phyloP scores from a whole-genome alignment of 2,888 invertebrate genomes.

The Dimorphilus gyrociliatus region DNA sequence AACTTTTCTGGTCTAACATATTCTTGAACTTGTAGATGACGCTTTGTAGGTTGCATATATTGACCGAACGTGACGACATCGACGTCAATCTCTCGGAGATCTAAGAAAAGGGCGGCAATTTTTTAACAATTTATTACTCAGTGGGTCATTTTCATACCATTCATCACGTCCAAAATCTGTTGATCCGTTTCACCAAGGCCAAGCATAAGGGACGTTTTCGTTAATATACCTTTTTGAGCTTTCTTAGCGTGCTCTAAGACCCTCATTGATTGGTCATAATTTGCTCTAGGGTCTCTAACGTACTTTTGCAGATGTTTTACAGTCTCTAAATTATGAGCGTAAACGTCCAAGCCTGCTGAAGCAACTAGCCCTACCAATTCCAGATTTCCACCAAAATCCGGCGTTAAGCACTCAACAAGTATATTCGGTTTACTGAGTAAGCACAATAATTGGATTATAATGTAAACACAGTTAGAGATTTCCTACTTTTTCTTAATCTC shows the following conservation, averaged over 20 bases:
- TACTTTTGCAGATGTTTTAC: conserved; percentile 68
- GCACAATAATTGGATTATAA: neutral
- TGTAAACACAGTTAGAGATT: neutral
- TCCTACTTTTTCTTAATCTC: conserved; percentile 60
- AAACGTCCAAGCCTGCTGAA: conserved; percentile 74
- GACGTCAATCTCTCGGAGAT: conserved; percentile 60
- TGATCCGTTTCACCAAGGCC: conserved; percentile 51
- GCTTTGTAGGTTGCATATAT: conserved; percentile 98
- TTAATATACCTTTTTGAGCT: conserved; percentile 62
- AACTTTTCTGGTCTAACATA: conserved; percentile 92
- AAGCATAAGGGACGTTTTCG: conserved; percentile 95
- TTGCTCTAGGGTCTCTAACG: conserved; percentile 81
- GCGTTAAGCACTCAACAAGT: conserved; percentile 85
- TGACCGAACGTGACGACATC: conserved; percentile 94
- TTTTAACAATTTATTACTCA: neutral
- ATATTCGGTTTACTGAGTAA: conserved; percentile 53
- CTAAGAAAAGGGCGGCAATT: conserved; percentile 37
- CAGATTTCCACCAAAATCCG: conserved; percentile 76
- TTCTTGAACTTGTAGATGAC: conserved; percentile 72
- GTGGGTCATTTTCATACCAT: conserved; percentile 42
- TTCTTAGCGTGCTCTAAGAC: conserved; percentile 67
- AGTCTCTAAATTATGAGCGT: conserved; percentile 96
- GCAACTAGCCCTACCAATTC: conserved; percentile 58
- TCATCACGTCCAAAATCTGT: conserved; percentile 58
- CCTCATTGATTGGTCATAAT: conserved; percentile 68